phyloP scores from a whole-genome alignment of 2,113 vertebrate species.

The Halichoerus grypus region DNA sequence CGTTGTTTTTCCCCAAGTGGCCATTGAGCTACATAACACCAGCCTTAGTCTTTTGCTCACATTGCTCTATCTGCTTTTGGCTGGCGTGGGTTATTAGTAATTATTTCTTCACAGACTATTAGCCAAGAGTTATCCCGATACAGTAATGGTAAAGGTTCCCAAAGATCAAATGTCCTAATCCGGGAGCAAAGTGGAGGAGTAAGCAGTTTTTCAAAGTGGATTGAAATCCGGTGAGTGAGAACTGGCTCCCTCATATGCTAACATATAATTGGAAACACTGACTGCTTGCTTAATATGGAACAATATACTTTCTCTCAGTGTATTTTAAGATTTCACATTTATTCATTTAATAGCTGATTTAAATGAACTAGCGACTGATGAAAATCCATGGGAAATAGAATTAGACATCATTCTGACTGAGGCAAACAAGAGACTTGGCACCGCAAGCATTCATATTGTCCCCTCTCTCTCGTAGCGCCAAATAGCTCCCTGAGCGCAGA shows the following conservation, averaged over 20 bases:
- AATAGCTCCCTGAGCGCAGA: background rate
- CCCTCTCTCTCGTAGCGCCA: too few species aligned
- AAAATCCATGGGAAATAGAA: conserved; percentile 75
- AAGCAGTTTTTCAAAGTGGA: conserved; percentile 85
- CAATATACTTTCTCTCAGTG: conserved; percentile 80
- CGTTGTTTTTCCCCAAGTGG: conserved; percentile 79
- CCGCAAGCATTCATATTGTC: fast-evolving
- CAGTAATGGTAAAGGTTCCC: conserved; percentile 81
- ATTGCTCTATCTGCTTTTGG: conserved; percentile 76
- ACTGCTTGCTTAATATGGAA: conserved; percentile 81
- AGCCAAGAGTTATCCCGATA: conserved; percentile 82
- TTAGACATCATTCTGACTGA: conserved; percentile 68
- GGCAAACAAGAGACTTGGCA: background rate
- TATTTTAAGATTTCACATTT: conserved; percentile 82
- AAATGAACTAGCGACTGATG: conserved; percentile 73
- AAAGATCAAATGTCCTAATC: conserved; percentile 87
- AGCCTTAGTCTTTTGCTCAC: conserved; percentile 80
- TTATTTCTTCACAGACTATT: conserved; percentile 86
- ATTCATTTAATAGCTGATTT: conserved; percentile 80
- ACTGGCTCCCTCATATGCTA: conserved; percentile 75
- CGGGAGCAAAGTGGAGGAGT: conserved; percentile 83
- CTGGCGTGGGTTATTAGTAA: conserved; percentile 84
- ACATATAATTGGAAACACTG: conserved; percentile 75
- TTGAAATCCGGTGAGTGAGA: conserved; percentile 82
- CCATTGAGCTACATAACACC: conserved; percentile 75